Conservation (phyloP, 1,140 invertebrate genomes). For the Eufriesea mexicana region DNA sequence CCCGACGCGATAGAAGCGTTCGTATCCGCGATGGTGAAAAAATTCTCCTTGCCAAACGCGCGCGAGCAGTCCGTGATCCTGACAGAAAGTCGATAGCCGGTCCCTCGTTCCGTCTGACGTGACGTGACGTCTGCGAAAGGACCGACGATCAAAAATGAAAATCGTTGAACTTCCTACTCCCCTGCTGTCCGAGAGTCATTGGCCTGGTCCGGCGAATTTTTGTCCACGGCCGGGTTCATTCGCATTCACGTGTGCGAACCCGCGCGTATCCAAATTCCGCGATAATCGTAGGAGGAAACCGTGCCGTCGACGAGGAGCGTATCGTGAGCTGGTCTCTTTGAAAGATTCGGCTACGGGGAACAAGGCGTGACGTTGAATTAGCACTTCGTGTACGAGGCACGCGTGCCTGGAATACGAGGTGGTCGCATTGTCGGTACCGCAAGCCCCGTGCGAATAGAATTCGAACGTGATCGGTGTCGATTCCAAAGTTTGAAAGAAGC, state of each 20-base stretch:
- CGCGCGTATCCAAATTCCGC: conserved; percentile 67
- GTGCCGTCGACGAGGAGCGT: not conserved
- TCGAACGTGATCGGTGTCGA: conserved; percentile 12
- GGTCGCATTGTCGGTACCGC: conserved; percentile 11
- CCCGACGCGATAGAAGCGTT: not conserved
- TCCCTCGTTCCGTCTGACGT: conserved; percentile 6
- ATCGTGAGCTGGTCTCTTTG: not conserved
- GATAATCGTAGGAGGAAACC: conserved; percentile 61
- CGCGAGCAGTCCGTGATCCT: not conserved
- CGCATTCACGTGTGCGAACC: conserved; percentile 63
- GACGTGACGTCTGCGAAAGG: not conserved
- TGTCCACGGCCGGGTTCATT: conserved; percentile 38
- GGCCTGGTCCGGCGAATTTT: conserved; percentile 6
- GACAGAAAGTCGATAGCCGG: conserved; percentile 51
- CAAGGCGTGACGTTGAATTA: conserved; percentile 47
- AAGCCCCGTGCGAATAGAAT: conserved; percentile 35
- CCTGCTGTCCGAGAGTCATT: conserved; percentile 38
- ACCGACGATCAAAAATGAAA: not conserved
- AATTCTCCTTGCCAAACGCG: not conserved
- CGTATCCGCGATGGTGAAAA: not conserved
- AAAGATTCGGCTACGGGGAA: conserved; percentile 31
- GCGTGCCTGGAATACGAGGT: conserved; percentile 31
- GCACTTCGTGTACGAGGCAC: conserved; percentile 28
- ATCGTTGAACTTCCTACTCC: conserved; percentile 39
- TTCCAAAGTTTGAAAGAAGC: not conserved